Evolutionary conservation across 2,888 invertebrate species (phyloP), one percentile per base, ranked within the genome.

Genomic region (Trissoscelio sp.): DNA sequence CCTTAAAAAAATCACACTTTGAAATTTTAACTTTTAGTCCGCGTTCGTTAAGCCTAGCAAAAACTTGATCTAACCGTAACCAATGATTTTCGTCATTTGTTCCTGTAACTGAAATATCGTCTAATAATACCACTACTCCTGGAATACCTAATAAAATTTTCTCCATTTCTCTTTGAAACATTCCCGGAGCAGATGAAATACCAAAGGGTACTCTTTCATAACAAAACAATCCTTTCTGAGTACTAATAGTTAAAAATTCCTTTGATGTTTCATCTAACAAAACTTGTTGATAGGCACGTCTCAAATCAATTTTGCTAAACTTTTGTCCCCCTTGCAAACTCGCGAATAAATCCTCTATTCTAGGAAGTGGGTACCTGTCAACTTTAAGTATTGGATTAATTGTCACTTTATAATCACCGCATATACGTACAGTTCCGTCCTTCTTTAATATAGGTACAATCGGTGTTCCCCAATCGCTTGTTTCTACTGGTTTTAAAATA

Each of bases 41-140:
- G 4, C 6, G 1, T 20, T 57, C 22, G 0, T 4, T 9, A 11
- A 57, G 5, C 7, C 14, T 34, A 20, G 9, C 1, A 5, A 57
- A 22, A 6, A 57, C 57, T n/a, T 18, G 18, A 16, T 18, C 7
- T 6, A 44, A 18, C 3, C 44, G 44, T 18, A 7, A 6, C 28
- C 28, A 28, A 39, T 60, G 44, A 28, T 60, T 44, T 34, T 57
- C 57, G 11, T 55, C 18, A 18, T 77, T 69, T 64, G 84, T 1
- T 86, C 90, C 85, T 80, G 34, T 87, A n/a, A 92, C 81, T 2
- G 91, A 55, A 42, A 92, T 90, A 83, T 91, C 91, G 84, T 91
- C 91, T 18, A 88, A 89, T 55, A 87, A 87, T 72, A 89, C 90
- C 24, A 89, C 69, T 2, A 85, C 86, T 0, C 90, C 90, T 31